These are phyloP conservation scores for Carposina sasakii DNA, from an alignment of 1,140 invertebrate species.

Conservation along the genomic window DNA sequence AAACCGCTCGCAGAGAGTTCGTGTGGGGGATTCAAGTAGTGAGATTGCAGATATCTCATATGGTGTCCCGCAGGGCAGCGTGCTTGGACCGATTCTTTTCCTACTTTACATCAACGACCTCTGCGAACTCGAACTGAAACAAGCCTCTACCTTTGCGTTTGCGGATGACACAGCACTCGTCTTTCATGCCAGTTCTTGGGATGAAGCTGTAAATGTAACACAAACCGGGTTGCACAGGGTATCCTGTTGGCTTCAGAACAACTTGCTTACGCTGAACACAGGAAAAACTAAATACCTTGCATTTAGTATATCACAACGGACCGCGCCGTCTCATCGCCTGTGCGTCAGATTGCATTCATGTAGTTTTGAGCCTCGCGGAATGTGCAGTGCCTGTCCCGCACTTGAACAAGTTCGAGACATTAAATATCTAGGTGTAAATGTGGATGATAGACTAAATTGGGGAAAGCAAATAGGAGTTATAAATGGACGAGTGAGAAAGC, in stretches of 20 bases:
- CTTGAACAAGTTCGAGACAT: neutral
- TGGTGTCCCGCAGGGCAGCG: slow-evolving; percentile 5
- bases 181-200: neutral
- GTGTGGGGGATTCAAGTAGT: neutral
- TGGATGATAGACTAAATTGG: neutral
- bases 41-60: neutral
- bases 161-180: slow-evolving; percentile 10
- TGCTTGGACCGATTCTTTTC: slow-evolving; percentile 7
- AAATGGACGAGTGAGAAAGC: neutral
- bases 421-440: slow-evolving; percentile 5
- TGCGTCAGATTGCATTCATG: neutral
- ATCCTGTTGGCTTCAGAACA: neutral
- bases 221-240: slow-evolving; percentile 1
- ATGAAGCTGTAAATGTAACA: neutral
- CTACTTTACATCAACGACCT: slow-evolving; percentile 9
- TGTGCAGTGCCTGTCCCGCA: neutral
- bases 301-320: neutral
- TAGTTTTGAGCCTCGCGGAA: too few relatives aligned
- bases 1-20: neutral
- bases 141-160: slow-evolving; percentile 1
- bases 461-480: neutral
- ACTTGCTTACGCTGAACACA: slow-evolving; percentile 5
- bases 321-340: neutral
- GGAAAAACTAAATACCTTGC: slow-evolving; percentile 8
- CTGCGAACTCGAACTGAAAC: neutral